phyloP scores from a whole-genome alignment of 2,797 vertebrate genomes.

The Platalea minor region DNA sequence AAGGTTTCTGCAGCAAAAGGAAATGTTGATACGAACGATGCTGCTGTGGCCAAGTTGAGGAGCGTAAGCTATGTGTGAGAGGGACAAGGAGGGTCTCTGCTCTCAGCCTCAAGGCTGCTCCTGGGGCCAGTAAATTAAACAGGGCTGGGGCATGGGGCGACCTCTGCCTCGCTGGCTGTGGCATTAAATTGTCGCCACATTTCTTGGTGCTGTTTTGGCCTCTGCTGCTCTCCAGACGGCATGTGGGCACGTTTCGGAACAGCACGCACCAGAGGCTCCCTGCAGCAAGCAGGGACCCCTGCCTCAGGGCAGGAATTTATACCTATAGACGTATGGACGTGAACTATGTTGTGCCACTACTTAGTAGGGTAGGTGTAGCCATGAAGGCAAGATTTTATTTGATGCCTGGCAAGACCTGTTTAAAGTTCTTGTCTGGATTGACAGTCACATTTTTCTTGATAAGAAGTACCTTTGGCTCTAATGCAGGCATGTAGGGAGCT shows the following conservation, averaged over 20 bases:
- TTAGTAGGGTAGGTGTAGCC: background rate
- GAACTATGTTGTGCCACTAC: background rate
- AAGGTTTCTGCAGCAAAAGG: background rate
- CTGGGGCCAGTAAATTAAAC: background rate
- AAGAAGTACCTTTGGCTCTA: background rate
- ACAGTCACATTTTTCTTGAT: background rate
- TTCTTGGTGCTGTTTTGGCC: background rate
- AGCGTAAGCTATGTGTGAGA: background rate
- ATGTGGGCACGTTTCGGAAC: background rate
- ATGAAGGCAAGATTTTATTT: background rate
- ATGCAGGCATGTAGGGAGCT: background rate
- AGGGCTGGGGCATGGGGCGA: background rate
- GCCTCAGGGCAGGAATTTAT: fast-evolving
- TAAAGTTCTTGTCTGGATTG: background rate
- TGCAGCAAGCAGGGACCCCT: background rate
- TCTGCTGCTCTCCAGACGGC: fast-evolving
- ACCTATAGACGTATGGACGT: fast-evolving
- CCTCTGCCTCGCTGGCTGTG: background rate
- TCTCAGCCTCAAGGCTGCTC: background rate
- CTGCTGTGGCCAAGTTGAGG: background rate
- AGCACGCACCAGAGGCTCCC: background rate
- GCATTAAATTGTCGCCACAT: fast-evolving
- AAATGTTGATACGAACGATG: background rate
- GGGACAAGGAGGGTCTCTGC: background rate
- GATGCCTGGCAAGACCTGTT: background rate